phyloP scores from a whole-genome alignment of 2,797 vertebrate species.

The Salmo trutta region DNA sequence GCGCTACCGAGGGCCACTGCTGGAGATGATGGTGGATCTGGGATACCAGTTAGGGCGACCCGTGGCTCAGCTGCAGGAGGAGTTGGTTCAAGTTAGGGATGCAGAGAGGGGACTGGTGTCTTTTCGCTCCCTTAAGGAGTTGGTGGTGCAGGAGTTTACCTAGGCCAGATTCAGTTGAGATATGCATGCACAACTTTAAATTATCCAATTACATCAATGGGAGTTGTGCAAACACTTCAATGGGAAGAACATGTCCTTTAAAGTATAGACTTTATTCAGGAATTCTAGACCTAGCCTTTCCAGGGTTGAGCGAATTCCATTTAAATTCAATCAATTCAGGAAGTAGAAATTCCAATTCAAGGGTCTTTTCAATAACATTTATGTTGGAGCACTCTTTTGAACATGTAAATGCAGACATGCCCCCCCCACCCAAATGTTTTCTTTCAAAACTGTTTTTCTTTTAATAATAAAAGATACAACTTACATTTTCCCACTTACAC shows the following conservation, averaged over 20 bases:
- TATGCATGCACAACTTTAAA: too few species aligned
- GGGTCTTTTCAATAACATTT: neutral
- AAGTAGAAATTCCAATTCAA: too few species aligned
- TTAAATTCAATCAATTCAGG: too few species aligned
- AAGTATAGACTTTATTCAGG: neutral
- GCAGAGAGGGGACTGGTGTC: conserved; percentile 60
- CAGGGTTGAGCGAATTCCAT: neutral
- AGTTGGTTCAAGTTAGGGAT: conserved; percentile 76
- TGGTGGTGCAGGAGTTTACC: conserved; percentile 83
- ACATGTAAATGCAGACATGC: too few species aligned
- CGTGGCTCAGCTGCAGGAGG: conserved; percentile 82
- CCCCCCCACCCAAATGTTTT: neutral
- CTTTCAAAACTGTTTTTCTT: neutral
- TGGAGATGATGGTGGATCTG: conserved; percentile 83
- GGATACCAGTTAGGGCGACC: conserved; percentile 84
- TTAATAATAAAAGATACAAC: conserved; percentile 2
- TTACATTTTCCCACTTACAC: conserved; percentile 2
- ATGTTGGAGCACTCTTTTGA: neutral
- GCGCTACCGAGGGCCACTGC: conserved; percentile 76
- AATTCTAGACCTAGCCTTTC: neutral
- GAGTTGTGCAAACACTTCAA: neutral
- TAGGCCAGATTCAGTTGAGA: conserved; percentile 28
- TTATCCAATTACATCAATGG: too few species aligned
- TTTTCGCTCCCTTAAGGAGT: conserved; percentile 83
- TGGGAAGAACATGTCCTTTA: neutral